A percentile compares a stretch with the other conserved stretches of the same genome.
These are phyloP conservation scores for Glaucopsyche alexis DNA, from an alignment of 2,888 invertebrate species.

Conservation along the genomic window DNA sequence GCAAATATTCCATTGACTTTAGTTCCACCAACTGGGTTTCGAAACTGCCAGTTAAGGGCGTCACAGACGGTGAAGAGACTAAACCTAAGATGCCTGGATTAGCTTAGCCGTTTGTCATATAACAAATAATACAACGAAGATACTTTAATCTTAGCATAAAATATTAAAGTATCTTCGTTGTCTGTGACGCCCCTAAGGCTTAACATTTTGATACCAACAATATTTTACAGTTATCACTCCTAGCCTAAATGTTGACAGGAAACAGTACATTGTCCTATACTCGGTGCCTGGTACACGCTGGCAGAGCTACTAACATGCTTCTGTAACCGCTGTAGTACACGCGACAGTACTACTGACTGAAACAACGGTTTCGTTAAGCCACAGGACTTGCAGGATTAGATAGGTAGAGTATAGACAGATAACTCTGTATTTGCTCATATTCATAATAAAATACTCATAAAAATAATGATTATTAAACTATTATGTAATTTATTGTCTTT, in stretches of 20 bases:
- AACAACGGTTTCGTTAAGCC: not conserved
- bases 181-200: not conserved
- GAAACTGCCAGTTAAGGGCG: no score
- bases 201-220: not conserved
- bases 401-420: not conserved
- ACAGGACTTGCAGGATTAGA: not conserved
- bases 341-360: not conserved
- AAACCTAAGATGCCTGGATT: no score
- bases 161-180: no score
- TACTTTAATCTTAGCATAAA: no score
- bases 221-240: not conserved
- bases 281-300: not conserved
- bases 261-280: not conserved
- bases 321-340: not conserved
- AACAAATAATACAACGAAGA: no score
- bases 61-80: no score
- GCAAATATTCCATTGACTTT: not conserved
- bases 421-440: not conserved
- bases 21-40: no score
- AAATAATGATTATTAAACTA: no score
- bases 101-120: no score
- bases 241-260: not conserved
- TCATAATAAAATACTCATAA: no score
- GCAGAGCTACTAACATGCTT: not conserved
- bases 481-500: no score